Evolutionary conservation across 2,797 vertebrate species (phyloP), one percentile per base, ranked within the genome.

Genomic region (Microchirus variegatus): DNA sequence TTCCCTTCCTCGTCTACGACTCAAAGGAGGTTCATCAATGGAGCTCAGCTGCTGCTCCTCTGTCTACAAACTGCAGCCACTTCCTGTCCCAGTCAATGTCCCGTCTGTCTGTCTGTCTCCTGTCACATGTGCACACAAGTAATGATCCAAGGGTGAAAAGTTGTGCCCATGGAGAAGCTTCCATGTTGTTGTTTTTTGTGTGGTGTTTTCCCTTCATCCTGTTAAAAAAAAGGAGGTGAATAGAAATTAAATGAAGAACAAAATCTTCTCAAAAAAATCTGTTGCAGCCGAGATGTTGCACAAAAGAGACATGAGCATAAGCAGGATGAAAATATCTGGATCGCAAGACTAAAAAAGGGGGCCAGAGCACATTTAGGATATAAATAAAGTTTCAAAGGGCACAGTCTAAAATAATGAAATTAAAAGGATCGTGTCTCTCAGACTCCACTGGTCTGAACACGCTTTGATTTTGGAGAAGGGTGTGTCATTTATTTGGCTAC

Each of bases 41-140:
- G 64, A 66, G 60, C 77, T 80, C 47, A 77, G 66, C 51, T 69
- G 48, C 67, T 48, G 19, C 63, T 54, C 45, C 65, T 69, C 55
- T 79, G 84, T 86, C 87, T 85, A 22, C 82, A 64, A 64, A 50
- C 43, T 73, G 31, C 69, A 88, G 81, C 77, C 87, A 72, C 57
- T 85, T 89, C 84, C 87, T 88, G 75, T 70, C 63, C 76, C 45
- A 19, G 77, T 90, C 87, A 72, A 90, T 91, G 86, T 75, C 82
- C 84, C 75, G 84, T 89, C 87, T 90, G 22, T 22, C 22, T 77
- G 84, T 89, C 87, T 90, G 84, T 66, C 69, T 82, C 68, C 81
- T 59, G 11, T 44, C 68, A 70, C 75, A 65, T 63, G 35, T 2
- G 44, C 26, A 43, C 56, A 46, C 56, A 18, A 59, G 61, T 53